These are phyloP conservation scores for Dinomys branickii DNA, from an alignment of 2,113 vertebrate genomes.

Conservation along the genomic window DNA sequence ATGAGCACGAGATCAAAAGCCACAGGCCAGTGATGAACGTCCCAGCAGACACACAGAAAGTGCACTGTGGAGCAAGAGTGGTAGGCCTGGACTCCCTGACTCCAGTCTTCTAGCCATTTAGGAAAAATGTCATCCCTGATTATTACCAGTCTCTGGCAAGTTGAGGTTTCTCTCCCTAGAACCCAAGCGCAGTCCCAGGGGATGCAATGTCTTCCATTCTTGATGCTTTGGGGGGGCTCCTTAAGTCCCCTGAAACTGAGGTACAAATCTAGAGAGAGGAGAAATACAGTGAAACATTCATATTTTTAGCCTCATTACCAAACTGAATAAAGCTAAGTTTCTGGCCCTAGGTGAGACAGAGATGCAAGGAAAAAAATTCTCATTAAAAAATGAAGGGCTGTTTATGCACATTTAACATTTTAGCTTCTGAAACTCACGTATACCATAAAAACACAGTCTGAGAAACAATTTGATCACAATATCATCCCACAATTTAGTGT, in stretches of 20 bases:
- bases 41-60: background rate
- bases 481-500: fast-evolving
- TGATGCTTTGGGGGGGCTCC: background rate
- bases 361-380: background rate
- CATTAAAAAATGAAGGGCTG: background rate
- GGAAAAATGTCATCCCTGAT: background rate
- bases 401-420: background rate
- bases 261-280: background rate
- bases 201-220: background rate
- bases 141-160: background rate
- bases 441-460: background rate
- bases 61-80: background rate
- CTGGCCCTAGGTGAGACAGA: background rate
- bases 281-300: background rate
- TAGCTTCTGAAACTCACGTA: background rate
- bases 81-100: too few relatives aligned
- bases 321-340: background rate
- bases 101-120: background rate
- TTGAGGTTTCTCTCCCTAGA: background rate
- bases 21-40: too few relatives aligned
- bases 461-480: background rate
- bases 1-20: background rate
- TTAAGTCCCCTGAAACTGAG: background rate
- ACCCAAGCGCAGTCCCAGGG: background rate
- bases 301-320: background rate